Percentiles rank a stretch among this genome's conserved stretches.
Evolutionary conservation across 2,797 vertebrate genomes (phyloP).

Genomic region (Channa striata): DNA sequence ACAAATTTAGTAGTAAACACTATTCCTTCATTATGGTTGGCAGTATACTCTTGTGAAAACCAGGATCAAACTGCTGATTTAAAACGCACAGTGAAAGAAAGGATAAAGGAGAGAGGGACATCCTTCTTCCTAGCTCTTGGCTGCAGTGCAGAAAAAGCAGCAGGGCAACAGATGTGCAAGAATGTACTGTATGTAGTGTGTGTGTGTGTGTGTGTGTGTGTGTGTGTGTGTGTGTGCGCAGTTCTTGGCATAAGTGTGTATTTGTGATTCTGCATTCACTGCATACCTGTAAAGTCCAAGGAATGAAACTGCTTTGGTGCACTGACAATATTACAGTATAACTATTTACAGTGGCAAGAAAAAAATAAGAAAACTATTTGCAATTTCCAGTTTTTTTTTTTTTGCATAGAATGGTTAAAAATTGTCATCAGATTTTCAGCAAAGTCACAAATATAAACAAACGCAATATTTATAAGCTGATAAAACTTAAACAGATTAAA

Average conservation of each 20-base stretch:
- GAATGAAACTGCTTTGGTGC: conserved; percentile 18
- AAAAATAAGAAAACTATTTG: too few species aligned
- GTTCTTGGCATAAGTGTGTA: conserved; percentile 6
- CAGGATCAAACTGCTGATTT: not conserved
- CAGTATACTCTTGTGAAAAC: not conserved
- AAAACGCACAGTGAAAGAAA: not conserved
- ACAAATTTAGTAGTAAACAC: not conserved
- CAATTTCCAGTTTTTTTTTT: too few species aligned
- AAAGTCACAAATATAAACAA: not conserved
- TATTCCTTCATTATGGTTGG: not conserved
- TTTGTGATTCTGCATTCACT: conserved; percentile 22
- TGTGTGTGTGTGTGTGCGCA: conserved; percentile 7
- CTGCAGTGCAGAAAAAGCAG: conserved; percentile 46
- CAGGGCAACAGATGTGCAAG: conserved; percentile 68
- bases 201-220: conserved; percentile 11
- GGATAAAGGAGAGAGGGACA: not conserved
- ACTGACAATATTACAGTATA: not conserved
- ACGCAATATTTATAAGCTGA: not conserved
- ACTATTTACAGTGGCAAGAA: too few species aligned
- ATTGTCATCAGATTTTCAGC: too few species aligned
- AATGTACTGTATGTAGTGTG: conserved; percentile 44
- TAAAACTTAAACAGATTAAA: too few species aligned
- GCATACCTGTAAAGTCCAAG: conserved; percentile 43
- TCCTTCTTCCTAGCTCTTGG: conserved; percentile 31
- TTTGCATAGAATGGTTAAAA: too few species aligned